phyloP scores from a whole-genome alignment of 2,888 invertebrate species.

The Hemistola chrysoprasaria region DNA sequence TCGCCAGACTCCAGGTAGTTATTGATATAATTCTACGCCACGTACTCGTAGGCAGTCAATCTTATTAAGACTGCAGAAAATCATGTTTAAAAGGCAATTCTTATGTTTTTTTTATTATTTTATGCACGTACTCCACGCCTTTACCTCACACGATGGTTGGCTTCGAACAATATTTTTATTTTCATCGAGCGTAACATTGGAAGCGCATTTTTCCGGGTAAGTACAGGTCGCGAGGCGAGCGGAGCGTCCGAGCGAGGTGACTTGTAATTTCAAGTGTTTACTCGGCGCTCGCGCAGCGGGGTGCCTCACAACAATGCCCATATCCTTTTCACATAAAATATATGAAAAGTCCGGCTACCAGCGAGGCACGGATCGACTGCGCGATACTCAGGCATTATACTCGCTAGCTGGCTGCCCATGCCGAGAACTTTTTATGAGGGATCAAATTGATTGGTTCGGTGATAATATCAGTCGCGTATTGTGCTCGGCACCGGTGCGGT shows the following conservation, averaged over 20 bases:
- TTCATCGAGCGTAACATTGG: constrained; percentile 75
- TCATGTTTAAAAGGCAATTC: constrained; percentile 1
- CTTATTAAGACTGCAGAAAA: not conserved
- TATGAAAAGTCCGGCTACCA: constrained; percentile 77
- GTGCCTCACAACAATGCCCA: constrained; percentile 74
- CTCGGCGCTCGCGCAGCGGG: constrained; percentile 69
- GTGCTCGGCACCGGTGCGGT: constrained; percentile 39
- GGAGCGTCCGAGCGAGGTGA: constrained; percentile 52
- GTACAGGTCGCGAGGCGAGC: constrained; percentile 37
- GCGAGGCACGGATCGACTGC: constrained; percentile 66
- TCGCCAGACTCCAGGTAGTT: no score
- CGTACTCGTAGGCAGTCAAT: no score
- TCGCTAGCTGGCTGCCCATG: constrained; percentile 68
- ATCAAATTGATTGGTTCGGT: constrained; percentile 80
- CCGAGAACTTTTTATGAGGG: constrained; percentile 79
- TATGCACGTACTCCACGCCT: constrained; percentile 18
- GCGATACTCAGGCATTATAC: constrained; percentile 73
- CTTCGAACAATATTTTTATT: constrained; percentile 62
- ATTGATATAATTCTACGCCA: no score
- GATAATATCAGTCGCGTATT: constrained; percentile 76
- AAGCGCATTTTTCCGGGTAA: constrained; percentile 73
- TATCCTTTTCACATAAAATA: constrained; percentile 83
- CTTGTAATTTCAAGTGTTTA: constrained; percentile 82
- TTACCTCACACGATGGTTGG: constrained; percentile 39
- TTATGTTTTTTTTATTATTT: constrained; percentile 18